Evolutionary conservation across 2,797 vertebrate species (phyloP).

Genomic region (Gymnoscopelus braueri): DNA sequence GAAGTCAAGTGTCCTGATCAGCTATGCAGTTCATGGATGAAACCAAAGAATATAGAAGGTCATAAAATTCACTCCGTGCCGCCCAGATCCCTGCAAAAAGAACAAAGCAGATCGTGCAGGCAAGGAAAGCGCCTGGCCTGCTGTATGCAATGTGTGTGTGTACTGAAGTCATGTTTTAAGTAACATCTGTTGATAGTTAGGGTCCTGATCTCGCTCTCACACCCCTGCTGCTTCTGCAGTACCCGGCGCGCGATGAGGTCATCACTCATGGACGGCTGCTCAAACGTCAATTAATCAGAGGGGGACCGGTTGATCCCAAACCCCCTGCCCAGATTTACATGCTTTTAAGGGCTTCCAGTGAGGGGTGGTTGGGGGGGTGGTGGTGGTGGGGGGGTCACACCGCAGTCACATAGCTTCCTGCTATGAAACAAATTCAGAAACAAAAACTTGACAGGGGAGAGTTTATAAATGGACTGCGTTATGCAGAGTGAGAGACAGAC

Average conservation of each 20-base stretch:
- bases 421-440: slow-evolving; percentile 71
- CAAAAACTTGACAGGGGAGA: slow-evolving; percentile 23
- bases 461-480: slow-evolving; percentile 18
- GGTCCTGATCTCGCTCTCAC: slow-evolving; percentile 66
- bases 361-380: too few relatives aligned
- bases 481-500: slow-evolving; percentile 8
- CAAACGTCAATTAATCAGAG: slow-evolving; percentile 59
- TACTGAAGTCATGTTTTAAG: slow-evolving; percentile 74
- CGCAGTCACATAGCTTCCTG: slow-evolving; percentile 54
- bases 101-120: slow-evolving; percentile 44
- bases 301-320: slow-evolving; percentile 29
- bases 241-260: slow-evolving; percentile 72
- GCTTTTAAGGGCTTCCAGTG: slow-evolving; percentile 63
- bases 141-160: slow-evolving; percentile 14
- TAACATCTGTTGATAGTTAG: slow-evolving; percentile 86
- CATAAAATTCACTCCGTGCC: slow-evolving; percentile 41
- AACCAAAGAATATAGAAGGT: slow-evolving; percentile 46
- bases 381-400: slow-evolving; percentile 68
- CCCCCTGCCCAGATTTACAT: slow-evolving; percentile 49
- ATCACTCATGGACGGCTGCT: slow-evolving; percentile 70
- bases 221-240: slow-evolving; percentile 66
- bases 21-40: slow-evolving; percentile 18
- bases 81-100: slow-evolving; percentile 29
- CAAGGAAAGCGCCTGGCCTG: too few relatives aligned
- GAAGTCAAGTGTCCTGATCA: not conserved